Base-by-base conservation (phyloP, 2,113 vertebrate species). In the Phasianus colchicus region DNA sequence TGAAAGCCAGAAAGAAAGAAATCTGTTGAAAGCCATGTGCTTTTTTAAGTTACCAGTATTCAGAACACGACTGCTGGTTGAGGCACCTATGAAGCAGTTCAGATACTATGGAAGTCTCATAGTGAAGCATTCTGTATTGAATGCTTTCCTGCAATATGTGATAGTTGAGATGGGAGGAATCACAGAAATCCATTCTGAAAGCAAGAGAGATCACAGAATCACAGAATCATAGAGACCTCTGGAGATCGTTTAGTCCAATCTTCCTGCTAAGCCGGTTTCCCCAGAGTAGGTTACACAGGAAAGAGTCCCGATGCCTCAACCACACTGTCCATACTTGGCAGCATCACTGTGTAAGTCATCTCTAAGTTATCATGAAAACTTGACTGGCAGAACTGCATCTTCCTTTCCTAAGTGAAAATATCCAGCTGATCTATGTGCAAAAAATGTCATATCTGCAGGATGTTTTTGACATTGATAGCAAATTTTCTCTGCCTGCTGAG, bases 381-480 rank as follows among this genome's bases (percentile, higher is more conserved):
- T 52, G 45, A 22, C 6, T 20, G 9, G 45, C 63, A 54, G 32
- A 76, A 54, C 32, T 63, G 6, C 9, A 32, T 66, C 34, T 50
- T 66, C 5, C n/a, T 12, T 71, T 70, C 17, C 19, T 34, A 40
- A 73, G 45, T 29, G 43, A 9, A 74, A 63, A 67, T 29, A 25
- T 54, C 19, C 30, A 24, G 3, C 13, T 70, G 42, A 76, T 25
- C 16, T 67, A 11, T 25, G 1, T n/a, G 24, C 27, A 54, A 22
- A 76, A 13, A 30, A 18, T 13, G 8, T 0, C 3, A 7, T 52
- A 82, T 84, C 50, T 60, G 14, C 38, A 74, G 32, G 25, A 47
- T 45, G 9, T 66, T 3, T 74, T 43, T 58, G 32, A 9, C 2
- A 2, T 6, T 22, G 27, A 2, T 43, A 13, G 0, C 0, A 3